Conservation (phyloP, 1,140 invertebrate species). For the Magallana gigas region DNA sequence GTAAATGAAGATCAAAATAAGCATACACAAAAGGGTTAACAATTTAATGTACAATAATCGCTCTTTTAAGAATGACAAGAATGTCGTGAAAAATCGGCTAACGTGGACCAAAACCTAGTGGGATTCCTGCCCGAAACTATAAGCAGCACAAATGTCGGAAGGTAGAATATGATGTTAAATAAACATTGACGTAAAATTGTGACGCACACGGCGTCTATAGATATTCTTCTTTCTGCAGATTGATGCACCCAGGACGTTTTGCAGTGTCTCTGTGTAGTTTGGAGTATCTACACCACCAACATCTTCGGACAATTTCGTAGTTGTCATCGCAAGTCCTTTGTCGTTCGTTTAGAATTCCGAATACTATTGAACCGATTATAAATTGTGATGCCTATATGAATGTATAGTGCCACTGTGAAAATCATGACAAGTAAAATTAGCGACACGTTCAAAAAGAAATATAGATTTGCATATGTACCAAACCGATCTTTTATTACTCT, state of each 20-base stretch:
- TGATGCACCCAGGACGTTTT: neutral
- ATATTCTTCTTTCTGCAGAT: neutral
- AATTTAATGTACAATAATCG: neutral
- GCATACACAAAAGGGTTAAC: slow-evolving; percentile 1
- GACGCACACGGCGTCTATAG: neutral
- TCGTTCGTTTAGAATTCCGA: neutral
- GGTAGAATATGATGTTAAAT: neutral
- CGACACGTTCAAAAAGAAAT: neutral
- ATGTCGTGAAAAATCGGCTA: neutral
- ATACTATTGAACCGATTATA: slow-evolving; percentile 10
- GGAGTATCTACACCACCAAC: neutral
- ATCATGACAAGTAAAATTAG: neutral
- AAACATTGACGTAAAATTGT: slow-evolving; percentile 29
- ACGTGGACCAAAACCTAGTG: neutral
- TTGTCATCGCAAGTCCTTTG: neutral
- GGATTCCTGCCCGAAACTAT: neutral
- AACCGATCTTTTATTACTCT: neutral
- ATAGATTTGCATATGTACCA: neutral
- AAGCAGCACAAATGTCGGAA: neutral
- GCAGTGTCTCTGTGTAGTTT: neutral
- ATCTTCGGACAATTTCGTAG: neutral
- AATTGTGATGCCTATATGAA: slow-evolving; percentile 7
- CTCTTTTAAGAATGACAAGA: neutral
- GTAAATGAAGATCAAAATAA: slow-evolving; percentile 20
- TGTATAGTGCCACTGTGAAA: neutral